phyloP scores from a whole-genome alignment of 2,888 invertebrate genomes.

The Spodoptera littoralis region DNA sequence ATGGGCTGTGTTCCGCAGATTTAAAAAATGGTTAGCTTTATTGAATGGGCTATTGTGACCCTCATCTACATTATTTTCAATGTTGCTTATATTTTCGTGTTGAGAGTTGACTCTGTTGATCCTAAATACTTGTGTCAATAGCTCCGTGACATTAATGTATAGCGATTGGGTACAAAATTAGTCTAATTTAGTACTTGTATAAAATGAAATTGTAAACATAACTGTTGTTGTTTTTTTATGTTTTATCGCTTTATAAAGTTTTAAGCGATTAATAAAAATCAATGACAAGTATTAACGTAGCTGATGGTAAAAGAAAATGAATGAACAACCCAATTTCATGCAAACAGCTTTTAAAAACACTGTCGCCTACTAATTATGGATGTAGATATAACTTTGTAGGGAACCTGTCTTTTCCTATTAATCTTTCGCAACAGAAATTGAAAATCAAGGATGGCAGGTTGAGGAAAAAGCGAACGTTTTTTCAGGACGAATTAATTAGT shows the following conservation, averaged over 20 bases:
- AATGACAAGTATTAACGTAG: too few species aligned
- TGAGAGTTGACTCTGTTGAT: neutral
- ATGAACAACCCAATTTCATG: conserved; percentile 53
- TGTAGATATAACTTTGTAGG: conserved; percentile 67
- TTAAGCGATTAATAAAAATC: too few species aligned
- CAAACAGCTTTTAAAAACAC: conserved; percentile 62
- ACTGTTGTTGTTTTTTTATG: too few species aligned
- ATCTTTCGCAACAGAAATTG: conserved; percentile 78
- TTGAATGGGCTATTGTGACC: conserved; percentile 16
- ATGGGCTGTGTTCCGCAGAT: conserved; percentile 20
- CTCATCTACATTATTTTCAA: conserved; percentile 12
- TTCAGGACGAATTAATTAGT: conserved; percentile 78
- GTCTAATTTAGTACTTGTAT: too few species aligned
- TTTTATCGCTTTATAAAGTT: too few species aligned
- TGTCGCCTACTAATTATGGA: conserved; percentile 66
- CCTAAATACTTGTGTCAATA: neutral
- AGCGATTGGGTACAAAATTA: too few species aligned
- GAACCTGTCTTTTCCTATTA: conserved; percentile 72
- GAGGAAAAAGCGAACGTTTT: conserved; percentile 70
- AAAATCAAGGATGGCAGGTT: conserved; percentile 76
- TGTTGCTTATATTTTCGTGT: conserved; percentile 13
- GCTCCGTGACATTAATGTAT: neutral
- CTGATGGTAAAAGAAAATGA: too few species aligned
- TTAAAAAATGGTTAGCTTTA: conserved; percentile 30
- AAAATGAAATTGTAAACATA: too few species aligned